A percentile compares a stretch with the other conserved stretches of the same genome.
These are phyloP conservation scores for Guaruba guarouba DNA, from an alignment of 2,113 vertebrate genomes.

Conservation along the genomic window DNA sequence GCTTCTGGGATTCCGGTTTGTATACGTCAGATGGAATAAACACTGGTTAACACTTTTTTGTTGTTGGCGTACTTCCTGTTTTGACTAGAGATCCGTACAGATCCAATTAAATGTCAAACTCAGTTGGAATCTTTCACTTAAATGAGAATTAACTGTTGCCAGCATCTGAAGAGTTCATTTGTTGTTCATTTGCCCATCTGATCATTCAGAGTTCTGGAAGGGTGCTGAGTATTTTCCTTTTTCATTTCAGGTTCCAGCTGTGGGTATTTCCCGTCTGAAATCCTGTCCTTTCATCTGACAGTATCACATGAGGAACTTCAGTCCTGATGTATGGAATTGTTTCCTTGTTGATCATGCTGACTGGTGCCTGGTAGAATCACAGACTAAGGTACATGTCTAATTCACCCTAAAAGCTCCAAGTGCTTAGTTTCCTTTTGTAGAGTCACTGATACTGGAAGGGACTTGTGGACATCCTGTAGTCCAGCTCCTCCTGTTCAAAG, in stretches of 20 bases:
- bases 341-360: not conserved
- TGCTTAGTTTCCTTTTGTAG: not conserved
- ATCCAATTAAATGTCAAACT: not conserved
- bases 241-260: not conserved
- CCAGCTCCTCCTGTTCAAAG: not conserved
- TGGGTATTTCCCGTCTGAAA: not conserved
- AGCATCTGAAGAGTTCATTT: not conserved
- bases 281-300: not conserved
- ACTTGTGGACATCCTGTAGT: too few relatives aligned
- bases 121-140: not conserved
- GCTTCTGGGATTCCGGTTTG: not conserved
- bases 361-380: not conserved
- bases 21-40: not conserved
- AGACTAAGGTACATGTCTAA: not conserved
- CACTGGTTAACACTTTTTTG: not conserved
- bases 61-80: not conserved
- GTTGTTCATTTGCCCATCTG: not conserved
- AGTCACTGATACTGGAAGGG: not conserved
- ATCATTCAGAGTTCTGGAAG: not conserved
- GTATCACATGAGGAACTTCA: not conserved
- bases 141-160: not conserved
- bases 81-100: not conserved
- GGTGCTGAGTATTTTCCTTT: not conserved
- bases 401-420: not conserved
- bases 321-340: not conserved